phyloP scores from a whole-genome alignment of 2,797 vertebrate genomes.

The Hirundo rustica region DNA sequence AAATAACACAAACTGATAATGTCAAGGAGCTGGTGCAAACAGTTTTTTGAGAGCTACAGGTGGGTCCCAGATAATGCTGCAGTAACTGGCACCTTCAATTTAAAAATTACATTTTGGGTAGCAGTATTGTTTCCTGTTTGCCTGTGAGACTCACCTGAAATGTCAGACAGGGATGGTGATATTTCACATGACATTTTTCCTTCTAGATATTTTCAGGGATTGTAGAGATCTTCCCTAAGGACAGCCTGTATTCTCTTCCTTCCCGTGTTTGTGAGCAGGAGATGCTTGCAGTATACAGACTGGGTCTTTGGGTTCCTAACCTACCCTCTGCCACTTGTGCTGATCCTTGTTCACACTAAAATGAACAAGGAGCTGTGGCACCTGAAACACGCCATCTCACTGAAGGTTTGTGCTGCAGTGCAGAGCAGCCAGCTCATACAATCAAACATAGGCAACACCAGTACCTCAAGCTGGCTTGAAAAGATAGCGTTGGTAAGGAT shows the following conservation, averaged over 20 bases:
- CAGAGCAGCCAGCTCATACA: not conserved
- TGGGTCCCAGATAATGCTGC: not conserved
- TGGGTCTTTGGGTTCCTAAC: not conserved
- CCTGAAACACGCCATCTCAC: not conserved
- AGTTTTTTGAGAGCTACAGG: not conserved
- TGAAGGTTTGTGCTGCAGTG: not conserved
- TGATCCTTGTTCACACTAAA: not conserved
- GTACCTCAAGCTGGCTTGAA: not conserved
- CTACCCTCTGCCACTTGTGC: not conserved
- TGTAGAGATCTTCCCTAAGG: not conserved
- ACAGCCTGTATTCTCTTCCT: not conserved
- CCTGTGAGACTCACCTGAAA: not conserved
- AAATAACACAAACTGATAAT: conserved; percentile 64
- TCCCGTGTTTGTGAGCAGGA: not conserved
- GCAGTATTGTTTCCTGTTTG: conserved; percentile 7
- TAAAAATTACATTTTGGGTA: not conserved
- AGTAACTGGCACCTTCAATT: not conserved
- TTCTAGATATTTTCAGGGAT: not conserved
- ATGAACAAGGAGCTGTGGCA: not conserved
- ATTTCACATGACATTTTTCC: conserved; percentile 3
- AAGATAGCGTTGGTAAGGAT: not conserved
- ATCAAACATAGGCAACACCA: not conserved
- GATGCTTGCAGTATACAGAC: not conserved
- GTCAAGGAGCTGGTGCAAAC: conserved; percentile 42
- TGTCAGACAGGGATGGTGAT: not conserved